A percentile compares a stretch with the other conserved stretches of the same genome.
These are phyloP conservation scores for Pseudomyrmex gracilis DNA, from an alignment of 1,140 invertebrate genomes.

Conservation along the genomic window DNA sequence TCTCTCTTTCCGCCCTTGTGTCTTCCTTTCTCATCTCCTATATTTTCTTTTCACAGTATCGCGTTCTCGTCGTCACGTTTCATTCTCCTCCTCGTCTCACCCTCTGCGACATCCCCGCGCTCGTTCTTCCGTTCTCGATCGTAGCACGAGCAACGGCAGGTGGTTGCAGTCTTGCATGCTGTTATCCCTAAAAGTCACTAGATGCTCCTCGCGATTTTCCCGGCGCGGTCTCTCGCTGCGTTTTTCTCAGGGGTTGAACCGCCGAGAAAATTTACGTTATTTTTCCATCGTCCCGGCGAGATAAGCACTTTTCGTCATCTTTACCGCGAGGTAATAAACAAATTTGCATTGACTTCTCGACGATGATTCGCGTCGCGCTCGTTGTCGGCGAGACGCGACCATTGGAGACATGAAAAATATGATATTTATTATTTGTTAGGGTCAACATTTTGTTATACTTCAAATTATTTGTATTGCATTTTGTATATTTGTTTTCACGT, in stretches of 20 bases:
- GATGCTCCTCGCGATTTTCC: constrained; percentile 13
- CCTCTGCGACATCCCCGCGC: neutral
- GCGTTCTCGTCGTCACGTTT: neutral
- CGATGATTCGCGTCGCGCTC: too few species aligned
- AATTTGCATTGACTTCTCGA: too few species aligned
- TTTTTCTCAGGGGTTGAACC: neutral
- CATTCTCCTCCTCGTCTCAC: neutral
- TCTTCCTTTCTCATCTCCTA: neutral
- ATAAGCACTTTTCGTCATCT: too few species aligned
- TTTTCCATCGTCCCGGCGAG: too few species aligned
- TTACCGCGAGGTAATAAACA: too few species aligned
- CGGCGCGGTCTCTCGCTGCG: neutral
- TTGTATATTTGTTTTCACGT: too few species aligned
- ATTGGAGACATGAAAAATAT: too few species aligned
- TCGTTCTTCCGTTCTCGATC: constrained; percentile 14
- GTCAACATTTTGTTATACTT: too few species aligned
- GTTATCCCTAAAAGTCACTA: constrained; percentile 65
- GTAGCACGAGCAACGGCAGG: constrained; percentile 65
- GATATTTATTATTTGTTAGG: too few species aligned
- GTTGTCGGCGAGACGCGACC: too few species aligned
- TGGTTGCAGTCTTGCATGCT: constrained; percentile 66
- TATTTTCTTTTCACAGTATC: neutral
- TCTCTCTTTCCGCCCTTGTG: constrained; percentile 11
- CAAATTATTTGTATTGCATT: too few species aligned
- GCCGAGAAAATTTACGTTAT: neutral